A percentile compares a stretch with the other conserved stretches of the same genome.
Conservation (phyloP, 1,140 invertebrate species). For the Trichonephila clavata region DNA sequence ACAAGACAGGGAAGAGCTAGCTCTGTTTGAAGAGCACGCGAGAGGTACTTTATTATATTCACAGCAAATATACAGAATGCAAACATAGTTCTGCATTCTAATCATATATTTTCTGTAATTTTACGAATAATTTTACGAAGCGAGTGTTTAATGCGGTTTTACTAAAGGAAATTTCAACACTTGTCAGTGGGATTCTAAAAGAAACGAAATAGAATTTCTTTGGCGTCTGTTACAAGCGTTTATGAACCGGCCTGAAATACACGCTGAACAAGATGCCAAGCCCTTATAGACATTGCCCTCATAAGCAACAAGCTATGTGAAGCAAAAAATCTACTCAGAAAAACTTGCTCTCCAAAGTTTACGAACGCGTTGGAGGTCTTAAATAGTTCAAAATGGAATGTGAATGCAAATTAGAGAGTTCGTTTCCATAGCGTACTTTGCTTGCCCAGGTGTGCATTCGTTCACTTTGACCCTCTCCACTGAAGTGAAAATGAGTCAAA, state of each 20-base stretch:
- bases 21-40: neutral
- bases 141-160: no score
- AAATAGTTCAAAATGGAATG: conserved; percentile 34
- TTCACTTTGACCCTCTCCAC: neutral
- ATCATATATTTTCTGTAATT: no score
- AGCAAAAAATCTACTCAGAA: neutral
- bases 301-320: neutral
- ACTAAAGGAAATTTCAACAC: neutral
- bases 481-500: neutral
- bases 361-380: conserved; percentile 32
- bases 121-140: no score
- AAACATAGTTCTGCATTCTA: neutral
- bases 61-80: no score
- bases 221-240: neutral
- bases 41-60: neutral
- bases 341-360: conserved; percentile 27
- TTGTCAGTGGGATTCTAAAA: neutral
- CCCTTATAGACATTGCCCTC: conserved; percentile 32
- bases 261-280: conserved; percentile 36
- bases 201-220: neutral
- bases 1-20: neutral
- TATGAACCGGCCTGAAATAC: conserved; percentile 7
- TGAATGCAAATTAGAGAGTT: conserved; percentile 18
- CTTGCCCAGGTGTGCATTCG: conserved; percentile 10
- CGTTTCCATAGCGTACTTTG: conserved; percentile 18